phyloP scores from a whole-genome alignment of 2,888 invertebrate genomes.

The Aspidiotus rigidus region DNA sequence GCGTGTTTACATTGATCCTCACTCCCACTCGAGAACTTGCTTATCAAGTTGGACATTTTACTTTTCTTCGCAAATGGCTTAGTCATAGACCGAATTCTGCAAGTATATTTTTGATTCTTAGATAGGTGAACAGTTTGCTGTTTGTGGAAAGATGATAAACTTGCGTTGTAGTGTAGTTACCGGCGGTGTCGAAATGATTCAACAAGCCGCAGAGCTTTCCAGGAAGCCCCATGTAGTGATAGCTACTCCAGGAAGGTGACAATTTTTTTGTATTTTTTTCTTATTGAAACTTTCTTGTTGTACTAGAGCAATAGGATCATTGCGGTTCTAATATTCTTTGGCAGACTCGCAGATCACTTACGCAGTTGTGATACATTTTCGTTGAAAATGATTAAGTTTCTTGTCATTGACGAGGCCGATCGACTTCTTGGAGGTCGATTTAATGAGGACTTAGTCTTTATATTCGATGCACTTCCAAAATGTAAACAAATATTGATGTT shows the following conservation, averaged over 20 bases:
- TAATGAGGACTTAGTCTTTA: conserved; percentile 69
- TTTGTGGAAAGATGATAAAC: conserved; percentile 79
- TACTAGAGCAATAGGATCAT: neutral
- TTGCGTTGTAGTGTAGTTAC: conserved; percentile 77
- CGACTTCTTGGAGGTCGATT: conserved; percentile 71
- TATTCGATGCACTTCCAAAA: conserved; percentile 65
- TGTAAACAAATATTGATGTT: conserved; percentile 80
- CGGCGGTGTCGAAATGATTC: conserved; percentile 89
- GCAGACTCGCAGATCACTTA: conserved; percentile 79
- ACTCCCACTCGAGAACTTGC: conserved; percentile 92
- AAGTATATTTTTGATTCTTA: conserved; percentile 43
- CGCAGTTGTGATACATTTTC: conserved; percentile 75
- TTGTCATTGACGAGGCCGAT: conserved; percentile 97
- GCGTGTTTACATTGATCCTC: conserved; percentile 85
- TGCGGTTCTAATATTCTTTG: neutral
- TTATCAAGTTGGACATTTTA: conserved; percentile 53
- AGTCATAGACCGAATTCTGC: conserved; percentile 4
- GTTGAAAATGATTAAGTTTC: conserved; percentile 66
- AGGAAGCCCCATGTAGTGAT: conserved; percentile 88
- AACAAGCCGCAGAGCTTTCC: conserved; percentile 73
- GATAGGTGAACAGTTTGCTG: conserved; percentile 91
- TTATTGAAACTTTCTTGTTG: neutral
- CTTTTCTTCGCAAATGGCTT: neutral
- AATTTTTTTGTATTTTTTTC: neutral
- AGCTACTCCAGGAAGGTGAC: conserved; percentile 75